A percentile compares a stretch with the other conserved stretches of the same genome.
phyloP scores from a whole-genome alignment of 1,140 invertebrate genomes.

The Episyrphus balteatus region DNA sequence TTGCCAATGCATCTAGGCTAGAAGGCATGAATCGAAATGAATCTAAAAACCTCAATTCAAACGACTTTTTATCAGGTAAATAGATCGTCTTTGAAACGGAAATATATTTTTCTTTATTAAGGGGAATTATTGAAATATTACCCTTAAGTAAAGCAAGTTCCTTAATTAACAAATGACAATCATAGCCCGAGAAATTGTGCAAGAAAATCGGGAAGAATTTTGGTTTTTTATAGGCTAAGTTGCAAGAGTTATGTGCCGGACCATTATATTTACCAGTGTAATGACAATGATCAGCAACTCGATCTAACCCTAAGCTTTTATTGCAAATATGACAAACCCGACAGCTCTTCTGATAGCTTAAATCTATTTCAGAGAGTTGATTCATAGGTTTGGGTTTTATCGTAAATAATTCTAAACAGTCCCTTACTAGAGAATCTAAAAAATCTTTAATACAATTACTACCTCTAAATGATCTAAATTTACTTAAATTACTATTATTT shows the following conservation, averaged over 20 bases:
- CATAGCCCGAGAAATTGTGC: conserved; percentile 29
- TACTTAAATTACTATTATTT: conserved; percentile 18
- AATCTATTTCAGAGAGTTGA: conserved; percentile 11
- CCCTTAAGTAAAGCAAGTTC: no score
- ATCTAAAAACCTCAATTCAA: conserved; percentile 26
- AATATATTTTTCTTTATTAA: conserved; percentile 30
- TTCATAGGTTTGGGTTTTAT: conserved; percentile 12
- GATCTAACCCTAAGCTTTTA: conserved; percentile 10
- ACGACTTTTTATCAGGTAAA: conserved; percentile 3
- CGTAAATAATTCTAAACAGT: conserved; percentile 9
- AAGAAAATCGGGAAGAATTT: conserved; percentile 32
- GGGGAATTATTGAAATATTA: no score
- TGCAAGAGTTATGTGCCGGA: no score
- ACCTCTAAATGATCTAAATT: conserved; percentile 16
- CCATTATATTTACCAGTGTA: no score
- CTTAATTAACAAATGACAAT: conserved; percentile 31
- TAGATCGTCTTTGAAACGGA: conserved; percentile 12
- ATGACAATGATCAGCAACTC: no score
- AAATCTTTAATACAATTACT: conserved; percentile 19
- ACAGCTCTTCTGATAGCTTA: neutral
- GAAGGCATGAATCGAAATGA: conserved; percentile 24
- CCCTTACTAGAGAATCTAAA: conserved; percentile 13
- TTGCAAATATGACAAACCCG: conserved; percentile 25
- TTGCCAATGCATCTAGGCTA: conserved; percentile 13
- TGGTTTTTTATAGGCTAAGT: conserved; percentile 26